Evolutionary conservation across 2,113 vertebrate species (phyloP), one percentile per base, ranked within the genome.

Genomic region (Condylura cristata): DNA sequence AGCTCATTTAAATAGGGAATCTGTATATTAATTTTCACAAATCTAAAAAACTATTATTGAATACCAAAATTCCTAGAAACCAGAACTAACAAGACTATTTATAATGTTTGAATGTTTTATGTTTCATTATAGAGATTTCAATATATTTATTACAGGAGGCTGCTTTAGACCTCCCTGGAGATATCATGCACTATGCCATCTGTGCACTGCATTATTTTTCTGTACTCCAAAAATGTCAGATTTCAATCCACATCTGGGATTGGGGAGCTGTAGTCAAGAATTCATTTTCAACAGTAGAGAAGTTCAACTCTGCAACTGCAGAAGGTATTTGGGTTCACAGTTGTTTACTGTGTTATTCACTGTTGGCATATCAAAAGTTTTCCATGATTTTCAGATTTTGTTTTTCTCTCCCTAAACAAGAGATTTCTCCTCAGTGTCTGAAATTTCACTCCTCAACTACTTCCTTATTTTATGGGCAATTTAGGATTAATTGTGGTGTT

Each of bases 91-190:
- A 28, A 90, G 86, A 44, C 56, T 86, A n/a, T 72, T 90, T 83
- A 48, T 85, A 53, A 86, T 61, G 9, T 82, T 58, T 66, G 48
- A 61, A 75, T 76, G 65, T 56, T 75, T 78, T 51, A 46, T 86
- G 61, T 94, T 89, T 91, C 76, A 80, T 39, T 51, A 53, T n/a
- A 71, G 10, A 93, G 51, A 48, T 94, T 81, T 90, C 68, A 93
- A 84, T 74, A 39, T 71, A 44, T 88, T 88, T 85, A 83, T 90
- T 78, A 84, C 2, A 76, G 39, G 53, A 83, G 83, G 65, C 65
- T 80, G 70, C 34, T 87, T 93, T 93, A 66, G 86, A 60, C 58
- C 17, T 65, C 61, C 39, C 60, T 51, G 63, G 80, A 94, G 81
- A 79, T 51, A 18, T 24, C 82, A 60, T 46, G 37, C 28, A 66